Evolutionary conservation across 2,888 invertebrate genomes (phyloP).

Genomic region (Drosophila helvetica): DNA sequence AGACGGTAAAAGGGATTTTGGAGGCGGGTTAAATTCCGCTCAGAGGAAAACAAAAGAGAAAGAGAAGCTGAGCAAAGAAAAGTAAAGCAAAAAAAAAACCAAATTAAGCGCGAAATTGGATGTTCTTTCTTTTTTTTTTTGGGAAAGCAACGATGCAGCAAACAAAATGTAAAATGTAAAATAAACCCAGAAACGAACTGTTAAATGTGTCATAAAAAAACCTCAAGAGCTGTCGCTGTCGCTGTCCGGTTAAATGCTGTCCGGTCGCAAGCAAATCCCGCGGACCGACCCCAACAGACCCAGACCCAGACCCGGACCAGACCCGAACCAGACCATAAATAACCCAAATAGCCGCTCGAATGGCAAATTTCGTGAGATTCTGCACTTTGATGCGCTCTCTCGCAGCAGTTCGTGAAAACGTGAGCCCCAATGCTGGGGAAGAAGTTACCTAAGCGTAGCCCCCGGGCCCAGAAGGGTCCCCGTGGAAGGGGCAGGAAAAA

Average conservation of each 20-base stretch:
- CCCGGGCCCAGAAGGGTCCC: neutral
- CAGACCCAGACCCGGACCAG: no score
- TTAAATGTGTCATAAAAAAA: slow-evolving; percentile 74
- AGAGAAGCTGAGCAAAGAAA: slow-evolving; percentile 44
- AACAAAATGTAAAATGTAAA: slow-evolving; percentile 34
- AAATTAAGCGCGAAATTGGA: slow-evolving; percentile 73
- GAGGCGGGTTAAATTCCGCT: neutral
- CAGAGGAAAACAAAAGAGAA: slow-evolving; percentile 16
- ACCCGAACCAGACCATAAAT: slow-evolving; percentile 62
- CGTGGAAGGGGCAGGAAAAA: slow-evolving; percentile 40
- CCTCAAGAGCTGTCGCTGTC: slow-evolving; percentile 51
- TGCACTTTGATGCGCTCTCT: slow-evolving; percentile 77
- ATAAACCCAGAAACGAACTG: slow-evolving; percentile 42
- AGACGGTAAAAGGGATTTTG: neutral
- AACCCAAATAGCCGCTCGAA: slow-evolving; percentile 74
- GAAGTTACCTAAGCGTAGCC: slow-evolving; percentile 74
- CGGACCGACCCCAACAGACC: neutral
- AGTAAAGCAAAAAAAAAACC: slow-evolving; percentile 28
- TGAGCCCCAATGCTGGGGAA: slow-evolving; percentile 61
- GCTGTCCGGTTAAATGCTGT: slow-evolving; percentile 58
- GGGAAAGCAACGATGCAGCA: slow-evolving; percentile 37
- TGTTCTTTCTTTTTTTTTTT: slow-evolving; percentile 19
- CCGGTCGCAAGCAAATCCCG: slow-evolving; percentile 74
- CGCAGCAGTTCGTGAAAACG: slow-evolving; percentile 75
- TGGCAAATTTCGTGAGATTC: slow-evolving; percentile 82